Conservation (phyloP, 1,140 invertebrate genomes). For the Papilio helenus region DNA sequence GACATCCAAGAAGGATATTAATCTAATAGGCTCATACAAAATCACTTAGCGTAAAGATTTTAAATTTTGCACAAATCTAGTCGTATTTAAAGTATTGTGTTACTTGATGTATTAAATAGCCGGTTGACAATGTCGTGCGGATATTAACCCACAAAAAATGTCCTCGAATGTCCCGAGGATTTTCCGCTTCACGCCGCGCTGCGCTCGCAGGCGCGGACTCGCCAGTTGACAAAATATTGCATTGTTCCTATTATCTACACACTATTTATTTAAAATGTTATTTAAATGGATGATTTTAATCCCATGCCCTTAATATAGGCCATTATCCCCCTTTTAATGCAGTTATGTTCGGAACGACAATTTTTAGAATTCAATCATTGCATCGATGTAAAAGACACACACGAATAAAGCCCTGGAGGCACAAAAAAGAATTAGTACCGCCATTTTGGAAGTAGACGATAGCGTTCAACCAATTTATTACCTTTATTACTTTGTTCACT, state of each 20-base stretch:
- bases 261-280: conserved; percentile 83
- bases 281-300: conserved; percentile 83
- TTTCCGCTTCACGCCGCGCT: conserved; percentile 81
- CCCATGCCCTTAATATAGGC: conserved; percentile 70
- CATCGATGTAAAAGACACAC: conserved; percentile 40
- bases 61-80: conserved; percentile 82
- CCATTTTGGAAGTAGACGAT: conserved; percentile 52
- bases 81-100: conserved; percentile 81
- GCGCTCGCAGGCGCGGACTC: conserved; percentile 74
- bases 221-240: conserved; percentile 83
- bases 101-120: conserved; percentile 82
- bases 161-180: conserved; percentile 82
- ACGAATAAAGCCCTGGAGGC: conserved; percentile 40
- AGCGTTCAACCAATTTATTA: conserved; percentile 76
- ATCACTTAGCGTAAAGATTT: conserved; percentile 77
- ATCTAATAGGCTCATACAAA: conserved; percentile 74
- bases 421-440: conserved; percentile 53
- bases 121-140: conserved; percentile 82
- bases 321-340: conserved; percentile 74
- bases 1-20: conserved; percentile 59
- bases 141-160: conserved; percentile 82
- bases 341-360: conserved; percentile 55
- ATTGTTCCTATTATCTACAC: conserved; percentile 82
- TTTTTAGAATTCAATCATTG: conserved; percentile 41
- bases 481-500: conserved; percentile 76